Conservation (phyloP, 2,113 vertebrate genomes). For the Triplophysa rosa region DNA sequence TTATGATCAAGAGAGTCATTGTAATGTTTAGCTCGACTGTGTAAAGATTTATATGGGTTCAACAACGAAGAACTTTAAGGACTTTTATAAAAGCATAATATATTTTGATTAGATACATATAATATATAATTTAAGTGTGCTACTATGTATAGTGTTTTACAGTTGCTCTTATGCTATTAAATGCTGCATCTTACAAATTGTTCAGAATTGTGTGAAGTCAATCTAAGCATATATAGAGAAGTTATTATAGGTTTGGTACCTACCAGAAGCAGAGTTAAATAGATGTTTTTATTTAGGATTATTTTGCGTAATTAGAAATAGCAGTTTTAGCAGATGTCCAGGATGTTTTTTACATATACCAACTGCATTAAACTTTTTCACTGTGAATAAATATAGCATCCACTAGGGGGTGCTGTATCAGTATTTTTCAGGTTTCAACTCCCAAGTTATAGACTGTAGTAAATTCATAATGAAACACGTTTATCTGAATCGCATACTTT, state of each 20-base stretch:
- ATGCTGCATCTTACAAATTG: conserved; percentile 10
- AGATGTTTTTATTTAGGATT: background rate
- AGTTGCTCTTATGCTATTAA: conserved; percentile 38
- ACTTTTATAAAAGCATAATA: conserved; percentile 28
- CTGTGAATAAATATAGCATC: background rate
- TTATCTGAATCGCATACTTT: no score
- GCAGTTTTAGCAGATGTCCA: background rate
- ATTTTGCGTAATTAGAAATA: background rate
- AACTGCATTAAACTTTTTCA: background rate
- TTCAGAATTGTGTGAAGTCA: conserved; percentile 8
- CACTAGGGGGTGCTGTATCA: background rate
- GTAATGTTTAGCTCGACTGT: background rate
- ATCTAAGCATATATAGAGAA: no score
- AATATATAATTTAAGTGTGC: conserved; percentile 11
- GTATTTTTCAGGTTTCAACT: no score
- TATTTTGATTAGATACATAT: conserved; percentile 28
- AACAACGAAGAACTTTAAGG: background rate
- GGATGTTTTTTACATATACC: background rate
- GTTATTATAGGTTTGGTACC: no score
- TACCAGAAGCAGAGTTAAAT: no score
- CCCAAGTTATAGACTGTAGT: no score
- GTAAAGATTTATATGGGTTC: conserved; percentile 1
- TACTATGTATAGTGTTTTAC: conserved; percentile 28
- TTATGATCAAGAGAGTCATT: background rate
- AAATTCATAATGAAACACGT: no score